Percentiles rank a stretch among this genome's conserved stretches.
Conservation (phyloP, 1,140 invertebrate species). For the Hylaeus anthracinus region DNA sequence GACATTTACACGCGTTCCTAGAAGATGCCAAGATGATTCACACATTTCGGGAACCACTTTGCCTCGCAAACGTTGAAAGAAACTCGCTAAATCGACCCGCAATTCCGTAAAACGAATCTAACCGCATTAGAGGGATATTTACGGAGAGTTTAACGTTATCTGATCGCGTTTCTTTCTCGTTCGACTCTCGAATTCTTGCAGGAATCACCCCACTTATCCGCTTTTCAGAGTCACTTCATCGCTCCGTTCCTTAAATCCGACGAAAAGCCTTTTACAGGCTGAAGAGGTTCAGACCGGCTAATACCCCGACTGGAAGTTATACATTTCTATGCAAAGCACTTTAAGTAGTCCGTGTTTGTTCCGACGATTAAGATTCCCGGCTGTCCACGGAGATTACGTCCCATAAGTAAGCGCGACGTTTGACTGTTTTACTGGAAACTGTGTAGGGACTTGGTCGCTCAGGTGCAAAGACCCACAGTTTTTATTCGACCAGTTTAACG, state of each 20-base stretch:
- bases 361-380: constrained; percentile 57
- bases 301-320: constrained; percentile 36
- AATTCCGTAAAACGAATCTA: too few relatives aligned
- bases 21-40: too few relatives aligned
- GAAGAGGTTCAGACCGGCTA: constrained; percentile 24
- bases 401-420: background rate
- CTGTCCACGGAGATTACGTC: constrained; percentile 52
- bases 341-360: constrained; percentile 49
- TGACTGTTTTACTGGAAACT: constrained; percentile 47
- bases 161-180: background rate
- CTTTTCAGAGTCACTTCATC: constrained; percentile 5
- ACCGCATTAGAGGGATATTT: constrained; percentile 1
- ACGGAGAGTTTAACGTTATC: background rate
- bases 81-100: too few relatives aligned
- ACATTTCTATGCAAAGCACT: constrained; percentile 61
- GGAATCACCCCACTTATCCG: constrained; percentile 50
- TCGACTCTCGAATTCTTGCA: constrained; percentile 1
- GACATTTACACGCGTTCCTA: too few relatives aligned
- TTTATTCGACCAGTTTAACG: constrained; percentile 26
- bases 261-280: constrained; percentile 26
- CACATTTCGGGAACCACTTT: too few relatives aligned
- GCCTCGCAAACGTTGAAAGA: too few relatives aligned
- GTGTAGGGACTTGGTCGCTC: constrained; percentile 31
- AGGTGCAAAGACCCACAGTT: constrained; percentile 37
- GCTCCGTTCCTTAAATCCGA: constrained; percentile 19